phyloP scores from a whole-genome alignment of 2,113 vertebrate genomes.

The Oncorhynchus masou region DNA sequence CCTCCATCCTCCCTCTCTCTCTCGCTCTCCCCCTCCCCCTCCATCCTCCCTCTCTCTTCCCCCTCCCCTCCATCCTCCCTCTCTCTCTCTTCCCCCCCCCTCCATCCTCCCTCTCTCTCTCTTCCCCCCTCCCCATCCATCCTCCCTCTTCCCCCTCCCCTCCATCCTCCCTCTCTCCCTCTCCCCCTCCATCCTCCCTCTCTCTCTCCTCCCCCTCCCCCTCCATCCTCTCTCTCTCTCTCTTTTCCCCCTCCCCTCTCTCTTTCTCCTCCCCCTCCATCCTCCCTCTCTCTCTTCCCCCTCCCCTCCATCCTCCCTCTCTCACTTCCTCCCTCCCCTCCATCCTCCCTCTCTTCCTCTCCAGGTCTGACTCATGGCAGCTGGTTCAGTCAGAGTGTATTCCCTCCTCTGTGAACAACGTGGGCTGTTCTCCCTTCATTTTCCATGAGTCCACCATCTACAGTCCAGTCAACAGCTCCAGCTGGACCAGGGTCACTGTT shows the following conservation, averaged over 20 bases:
- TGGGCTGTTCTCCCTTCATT: conserved; percentile 96
- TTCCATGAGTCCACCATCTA: conserved; percentile 98
- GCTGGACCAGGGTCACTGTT: conserved; percentile 92
- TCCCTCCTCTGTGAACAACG: conserved; percentile 91
- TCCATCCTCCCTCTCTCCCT: no score
- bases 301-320: not conserved
- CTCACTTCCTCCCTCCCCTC: not conserved
- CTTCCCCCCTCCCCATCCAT: no score
- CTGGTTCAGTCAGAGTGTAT: conserved; percentile 94
- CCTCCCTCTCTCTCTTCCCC: not conserved
- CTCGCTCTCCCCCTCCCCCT: no score
- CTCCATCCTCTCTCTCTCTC: not conserved
- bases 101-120: no score
- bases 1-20: no score
- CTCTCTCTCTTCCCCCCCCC: no score
- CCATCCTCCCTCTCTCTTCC: no score
- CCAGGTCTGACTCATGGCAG: conserved; percentile 93
- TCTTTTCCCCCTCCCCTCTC: not conserved
- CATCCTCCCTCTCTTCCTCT: conserved; percentile 8
- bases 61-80: no score
- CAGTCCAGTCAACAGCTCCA: conserved; percentile 92
- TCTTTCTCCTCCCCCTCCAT: not conserved
- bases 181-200: no score
- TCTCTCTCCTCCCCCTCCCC: no score
- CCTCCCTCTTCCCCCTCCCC: no score